Conservation (phyloP, 2,797 vertebrate species). For the Pelobates cultripes region DNA sequence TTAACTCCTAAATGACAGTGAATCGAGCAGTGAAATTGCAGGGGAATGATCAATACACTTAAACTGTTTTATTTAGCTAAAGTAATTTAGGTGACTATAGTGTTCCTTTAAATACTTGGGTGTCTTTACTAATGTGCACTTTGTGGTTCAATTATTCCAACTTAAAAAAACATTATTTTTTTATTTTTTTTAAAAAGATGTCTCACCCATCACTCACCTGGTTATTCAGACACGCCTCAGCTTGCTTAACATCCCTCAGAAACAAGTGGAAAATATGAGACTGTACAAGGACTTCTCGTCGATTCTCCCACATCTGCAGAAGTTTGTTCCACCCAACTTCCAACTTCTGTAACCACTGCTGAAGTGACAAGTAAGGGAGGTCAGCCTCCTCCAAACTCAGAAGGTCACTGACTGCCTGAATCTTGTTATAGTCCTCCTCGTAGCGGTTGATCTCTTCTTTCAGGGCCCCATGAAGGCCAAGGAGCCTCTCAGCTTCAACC, state of each 20-base stretch:
- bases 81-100: too few relatives aligned
- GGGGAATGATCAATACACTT: too few relatives aligned
- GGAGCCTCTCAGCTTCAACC: conserved; percentile 82
- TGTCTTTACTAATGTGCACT: too few relatives aligned
- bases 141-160: too few relatives aligned
- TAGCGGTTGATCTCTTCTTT: conserved; percentile 92
- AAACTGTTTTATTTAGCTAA: too few relatives aligned
- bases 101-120: too few relatives aligned
- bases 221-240: conserved; percentile 80
- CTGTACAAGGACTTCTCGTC: conserved; percentile 86
- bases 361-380: conserved; percentile 82
- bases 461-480: conserved; percentile 84
- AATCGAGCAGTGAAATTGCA: too few relatives aligned
- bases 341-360: conserved; percentile 93
- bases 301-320: conserved; percentile 88
- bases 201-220: conserved; percentile 74
- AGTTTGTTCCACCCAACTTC: conserved; percentile 93
- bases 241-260: conserved; percentile 86
- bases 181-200: too few relatives aligned
- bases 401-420: conserved; percentile 90
- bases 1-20: too few relatives aligned
- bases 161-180: too few relatives aligned
- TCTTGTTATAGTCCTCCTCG: conserved; percentile 88
- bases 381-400: conserved; percentile 85
- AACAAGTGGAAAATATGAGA: conserved; percentile 92